Evolutionary conservation across 2,113 vertebrate genomes (phyloP).

Genomic region (Onychorhynchus coronatus): DNA sequence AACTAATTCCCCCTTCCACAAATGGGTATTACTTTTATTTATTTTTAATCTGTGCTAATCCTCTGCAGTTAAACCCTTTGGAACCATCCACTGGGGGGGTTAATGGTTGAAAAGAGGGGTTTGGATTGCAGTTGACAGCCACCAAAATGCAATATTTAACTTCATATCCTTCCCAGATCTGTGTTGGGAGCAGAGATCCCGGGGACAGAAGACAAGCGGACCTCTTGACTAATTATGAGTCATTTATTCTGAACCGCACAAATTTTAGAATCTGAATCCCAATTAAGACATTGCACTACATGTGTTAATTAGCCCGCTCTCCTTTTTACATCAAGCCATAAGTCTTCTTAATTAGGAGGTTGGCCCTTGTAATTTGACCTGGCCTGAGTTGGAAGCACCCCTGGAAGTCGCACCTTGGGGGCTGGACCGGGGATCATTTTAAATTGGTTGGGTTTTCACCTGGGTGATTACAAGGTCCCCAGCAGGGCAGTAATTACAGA

Average conservation of each 20-base stretch:
- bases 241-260: constrained; percentile 57
- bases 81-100: background rate
- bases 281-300: constrained; percentile 89
- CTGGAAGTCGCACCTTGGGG: constrained; percentile 68
- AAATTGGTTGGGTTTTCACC: constrained; percentile 63
- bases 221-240: constrained; percentile 45
- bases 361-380: constrained; percentile 69
- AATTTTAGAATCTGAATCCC: constrained; percentile 66
- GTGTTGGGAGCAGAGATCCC: background rate
- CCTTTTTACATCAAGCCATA: constrained; percentile 78
- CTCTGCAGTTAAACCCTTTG: background rate
- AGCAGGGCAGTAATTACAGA: constrained; percentile 63
- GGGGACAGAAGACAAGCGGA: background rate
- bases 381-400: constrained; percentile 51
- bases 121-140: background rate
- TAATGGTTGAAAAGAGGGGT: background rate
- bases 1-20: background rate
- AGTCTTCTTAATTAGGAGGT: constrained; percentile 82
- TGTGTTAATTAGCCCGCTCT: constrained; percentile 87
- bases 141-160: background rate
- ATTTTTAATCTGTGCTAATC: background rate
- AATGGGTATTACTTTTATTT: background rate
- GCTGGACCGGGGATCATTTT: constrained; percentile 39
- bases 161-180: background rate
- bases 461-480: constrained; percentile 55